These are phyloP conservation scores for Pipra filicauda DNA, from an alignment of 2,113 vertebrate species.

Conservation along the genomic window DNA sequence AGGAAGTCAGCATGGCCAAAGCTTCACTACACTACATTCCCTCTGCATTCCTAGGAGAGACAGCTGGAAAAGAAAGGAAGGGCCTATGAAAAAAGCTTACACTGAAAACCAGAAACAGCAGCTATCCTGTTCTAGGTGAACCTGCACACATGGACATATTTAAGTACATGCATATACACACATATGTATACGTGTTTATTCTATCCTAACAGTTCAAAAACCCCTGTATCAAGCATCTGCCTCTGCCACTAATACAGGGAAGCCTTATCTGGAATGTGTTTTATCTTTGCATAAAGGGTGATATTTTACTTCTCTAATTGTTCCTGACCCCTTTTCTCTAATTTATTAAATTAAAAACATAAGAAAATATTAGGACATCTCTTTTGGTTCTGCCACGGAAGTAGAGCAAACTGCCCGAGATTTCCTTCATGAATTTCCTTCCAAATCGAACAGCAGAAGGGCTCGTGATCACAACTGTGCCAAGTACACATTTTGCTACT, in stretches of 20 bases:
- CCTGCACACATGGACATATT: neutral
- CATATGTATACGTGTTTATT: neutral
- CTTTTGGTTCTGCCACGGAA: neutral
- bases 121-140: neutral
- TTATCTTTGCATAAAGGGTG: neutral
- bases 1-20: neutral
- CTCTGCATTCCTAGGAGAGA: neutral
- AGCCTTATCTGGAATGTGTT: neutral
- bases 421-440: neutral
- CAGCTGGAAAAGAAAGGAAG: neutral
- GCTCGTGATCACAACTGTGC: neutral
- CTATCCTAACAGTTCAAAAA: neutral
- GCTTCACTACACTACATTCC: neutral
- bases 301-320: neutral
- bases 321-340: neutral
- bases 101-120: neutral
- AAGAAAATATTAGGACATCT: neutral
- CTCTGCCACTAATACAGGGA: neutral
- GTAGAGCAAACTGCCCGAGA: neutral
- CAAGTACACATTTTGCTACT: neutral
- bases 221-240: neutral
- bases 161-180: neutral
- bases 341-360: neutral
- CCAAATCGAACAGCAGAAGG: neutral
- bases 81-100: neutral